These are phyloP conservation scores for Hemicordylus capensis DNA, from an alignment of 2,113 vertebrate species.

Conservation along the genomic window DNA sequence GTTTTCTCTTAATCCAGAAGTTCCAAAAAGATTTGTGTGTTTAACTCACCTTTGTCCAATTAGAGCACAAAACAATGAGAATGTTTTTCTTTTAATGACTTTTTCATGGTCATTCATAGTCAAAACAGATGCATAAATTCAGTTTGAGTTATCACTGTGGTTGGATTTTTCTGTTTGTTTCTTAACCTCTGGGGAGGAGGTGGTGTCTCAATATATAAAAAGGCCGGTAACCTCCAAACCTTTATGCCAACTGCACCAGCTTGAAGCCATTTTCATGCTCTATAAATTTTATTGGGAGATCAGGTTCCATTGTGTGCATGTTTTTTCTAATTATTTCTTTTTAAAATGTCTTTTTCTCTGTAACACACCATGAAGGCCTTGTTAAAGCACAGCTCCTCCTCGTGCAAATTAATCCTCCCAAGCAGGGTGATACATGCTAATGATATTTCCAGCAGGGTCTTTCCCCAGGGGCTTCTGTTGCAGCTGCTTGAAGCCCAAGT, in stretches of 20 bases:
- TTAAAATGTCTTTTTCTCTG: slow-evolving; percentile 13
- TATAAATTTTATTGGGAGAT: slow-evolving; percentile 78
- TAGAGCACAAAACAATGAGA: not conserved
- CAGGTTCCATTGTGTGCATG: slow-evolving; percentile 52
- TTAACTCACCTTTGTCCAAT: accelerated
- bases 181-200: not conserved
- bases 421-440: slow-evolving; percentile 71
- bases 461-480: slow-evolving; percentile 35
- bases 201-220: not conserved
- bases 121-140: not conserved
- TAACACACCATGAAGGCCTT: slow-evolving; percentile 54
- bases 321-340: slow-evolving; percentile 13
- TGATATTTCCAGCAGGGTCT: slow-evolving; percentile 76
- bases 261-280: slow-evolving; percentile 76
- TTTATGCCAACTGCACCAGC: slow-evolving; percentile 37
- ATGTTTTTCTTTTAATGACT: not conserved
- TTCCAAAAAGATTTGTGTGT: not conserved
- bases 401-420: slow-evolving; percentile 57
- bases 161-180: slow-evolving; percentile 46
- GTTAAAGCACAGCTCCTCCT: slow-evolving; percentile 59
- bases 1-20: not conserved
- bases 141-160: accelerated
- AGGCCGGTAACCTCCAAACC: slow-evolving; percentile 50
- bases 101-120: not conserved
- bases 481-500: not conserved